Evolutionary conservation across 2,113 vertebrate species (phyloP).

Genomic region (Cheilinus undulatus): DNA sequence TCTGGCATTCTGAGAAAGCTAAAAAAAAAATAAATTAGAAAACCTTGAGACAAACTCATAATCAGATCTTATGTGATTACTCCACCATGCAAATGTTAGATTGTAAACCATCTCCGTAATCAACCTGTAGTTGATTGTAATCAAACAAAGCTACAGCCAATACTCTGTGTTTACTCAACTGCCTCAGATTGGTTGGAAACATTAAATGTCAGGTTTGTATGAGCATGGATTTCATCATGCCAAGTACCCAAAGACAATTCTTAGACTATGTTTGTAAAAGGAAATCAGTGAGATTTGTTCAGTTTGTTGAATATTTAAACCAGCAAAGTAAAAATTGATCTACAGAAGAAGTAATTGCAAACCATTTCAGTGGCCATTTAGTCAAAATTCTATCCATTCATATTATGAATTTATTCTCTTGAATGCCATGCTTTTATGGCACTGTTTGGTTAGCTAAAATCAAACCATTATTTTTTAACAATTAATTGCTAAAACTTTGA

Average conservation of each 20-base stretch:
- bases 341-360: background rate
- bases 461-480: no score
- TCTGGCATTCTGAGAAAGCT: background rate
- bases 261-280: background rate
- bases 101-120: slow-evolving; percentile 39
- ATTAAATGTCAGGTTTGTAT: slow-evolving; percentile 28
- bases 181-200: slow-evolving; percentile 17
- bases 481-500: no score
- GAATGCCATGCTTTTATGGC: no score
- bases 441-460: no score
- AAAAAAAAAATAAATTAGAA: slow-evolving; percentile 2
- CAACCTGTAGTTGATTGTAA: slow-evolving; percentile 40
- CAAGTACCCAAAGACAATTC: slow-evolving; percentile 7
- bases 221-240: slow-evolving; percentile 14
- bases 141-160: slow-evolving; percentile 48
- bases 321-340: background rate
- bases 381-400: background rate
- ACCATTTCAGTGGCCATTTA: background rate
- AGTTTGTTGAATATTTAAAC: background rate
- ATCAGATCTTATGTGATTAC: slow-evolving; percentile 38
- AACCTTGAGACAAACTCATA: slow-evolving; percentile 13
- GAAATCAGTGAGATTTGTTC: background rate
- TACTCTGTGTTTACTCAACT: slow-evolving; percentile 40
- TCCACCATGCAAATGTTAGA: slow-evolving; percentile 32
- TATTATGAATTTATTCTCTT: background rate